A percentile compares a stretch with the other conserved stretches of the same genome.
These are phyloP conservation scores for Microcebus griseorufus DNA, from an alignment of 2,113 vertebrate species.

Conservation along the genomic window DNA sequence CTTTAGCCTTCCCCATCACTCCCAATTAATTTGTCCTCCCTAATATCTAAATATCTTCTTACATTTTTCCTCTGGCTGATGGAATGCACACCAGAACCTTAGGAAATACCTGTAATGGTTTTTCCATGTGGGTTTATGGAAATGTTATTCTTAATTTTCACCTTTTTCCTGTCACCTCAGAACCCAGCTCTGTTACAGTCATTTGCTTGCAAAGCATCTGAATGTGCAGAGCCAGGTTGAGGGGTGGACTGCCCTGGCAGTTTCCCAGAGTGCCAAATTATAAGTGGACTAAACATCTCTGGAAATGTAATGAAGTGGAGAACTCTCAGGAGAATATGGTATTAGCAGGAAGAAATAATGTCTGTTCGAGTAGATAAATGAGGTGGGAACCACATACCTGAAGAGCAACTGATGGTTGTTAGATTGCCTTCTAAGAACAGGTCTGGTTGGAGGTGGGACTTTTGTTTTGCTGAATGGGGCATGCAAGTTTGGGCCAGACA, in stretches of 20 bases:
- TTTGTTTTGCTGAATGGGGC: background rate
- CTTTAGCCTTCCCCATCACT: background rate
- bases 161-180: background rate
- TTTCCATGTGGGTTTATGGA: background rate
- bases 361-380: background rate
- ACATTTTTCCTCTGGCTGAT: background rate
- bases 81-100: background rate
- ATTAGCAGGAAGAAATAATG: background rate
- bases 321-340: background rate
- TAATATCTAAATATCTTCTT: background rate
- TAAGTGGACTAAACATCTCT: background rate
- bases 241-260: background rate
- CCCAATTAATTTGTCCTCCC: background rate
- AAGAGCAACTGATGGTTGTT: background rate
- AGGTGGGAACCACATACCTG: background rate
- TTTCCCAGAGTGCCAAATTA: background rate
- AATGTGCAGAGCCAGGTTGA: background rate
- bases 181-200: background rate
- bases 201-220: constrained; percentile 4
- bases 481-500: background rate
- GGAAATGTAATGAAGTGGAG: background rate
- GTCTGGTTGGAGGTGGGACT: background rate
- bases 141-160: constrained; percentile 26
- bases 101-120: background rate
- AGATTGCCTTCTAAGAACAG: constrained; percentile 19